These are phyloP conservation scores for Corythaeola cristata DNA, from an alignment of 2,113 vertebrate genomes.

Conservation along the genomic window DNA sequence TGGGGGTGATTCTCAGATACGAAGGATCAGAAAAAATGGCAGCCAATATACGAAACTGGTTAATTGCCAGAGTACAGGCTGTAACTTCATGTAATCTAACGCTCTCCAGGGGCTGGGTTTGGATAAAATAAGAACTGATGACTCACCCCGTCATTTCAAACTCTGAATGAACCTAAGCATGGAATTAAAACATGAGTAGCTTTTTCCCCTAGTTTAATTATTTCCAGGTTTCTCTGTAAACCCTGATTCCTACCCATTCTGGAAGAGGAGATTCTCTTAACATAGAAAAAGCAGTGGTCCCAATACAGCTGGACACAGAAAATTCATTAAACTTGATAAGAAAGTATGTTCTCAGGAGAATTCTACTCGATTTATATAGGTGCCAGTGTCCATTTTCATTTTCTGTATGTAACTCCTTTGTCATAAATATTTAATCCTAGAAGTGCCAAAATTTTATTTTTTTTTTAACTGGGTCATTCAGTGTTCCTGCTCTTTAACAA, in stretches of 20 bases:
- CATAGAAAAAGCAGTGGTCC: neutral
- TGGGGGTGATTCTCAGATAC: neutral
- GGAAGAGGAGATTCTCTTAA: neutral
- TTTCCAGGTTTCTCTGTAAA: constrained; percentile 27
- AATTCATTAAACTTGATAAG: neutral
- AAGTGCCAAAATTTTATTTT: neutral
- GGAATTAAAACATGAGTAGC: constrained; percentile 48
- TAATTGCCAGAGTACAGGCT: neutral
- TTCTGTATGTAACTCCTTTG: neutral
- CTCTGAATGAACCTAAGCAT: constrained; percentile 43
- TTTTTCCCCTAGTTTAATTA: neutral
- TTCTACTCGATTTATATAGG: neutral
- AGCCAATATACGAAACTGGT: neutral
- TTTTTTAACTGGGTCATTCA: neutral
- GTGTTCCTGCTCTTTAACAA: neutral
- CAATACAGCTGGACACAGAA: neutral
- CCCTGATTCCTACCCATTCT: neutral
- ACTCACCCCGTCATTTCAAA: constrained; percentile 23
- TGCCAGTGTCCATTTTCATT: neutral
- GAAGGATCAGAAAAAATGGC: neutral
- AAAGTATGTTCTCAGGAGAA: neutral
- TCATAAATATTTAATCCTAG: neutral
- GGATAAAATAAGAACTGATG: constrained; percentile 9
- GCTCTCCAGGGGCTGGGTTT: neutral
- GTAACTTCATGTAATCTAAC: neutral